Conservation (phyloP, 1,140 invertebrate species). For the Trichonephila clavata region DNA sequence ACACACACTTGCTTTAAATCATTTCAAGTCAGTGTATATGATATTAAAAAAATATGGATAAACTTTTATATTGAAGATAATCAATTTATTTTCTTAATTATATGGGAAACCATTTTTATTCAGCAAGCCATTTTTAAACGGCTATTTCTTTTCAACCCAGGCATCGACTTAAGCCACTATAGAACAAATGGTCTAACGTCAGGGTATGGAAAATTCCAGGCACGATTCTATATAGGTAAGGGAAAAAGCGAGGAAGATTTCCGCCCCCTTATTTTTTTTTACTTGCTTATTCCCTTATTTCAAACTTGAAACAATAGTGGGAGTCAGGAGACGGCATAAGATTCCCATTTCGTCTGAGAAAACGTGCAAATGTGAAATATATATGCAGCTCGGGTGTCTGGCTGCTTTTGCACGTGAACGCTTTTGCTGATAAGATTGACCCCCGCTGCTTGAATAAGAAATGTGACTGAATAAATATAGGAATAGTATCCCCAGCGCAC, state of each 20-base stretch:
- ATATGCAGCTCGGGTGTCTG: constrained; percentile 67
- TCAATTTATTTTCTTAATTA: too few relatives aligned
- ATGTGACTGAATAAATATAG: constrained; percentile 71
- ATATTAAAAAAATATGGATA: too few relatives aligned
- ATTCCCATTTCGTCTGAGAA: constrained; percentile 71
- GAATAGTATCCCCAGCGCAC: constrained; percentile 36
- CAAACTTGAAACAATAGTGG: constrained; percentile 75
- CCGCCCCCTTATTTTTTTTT: constrained; percentile 28
- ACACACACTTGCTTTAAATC: too few relatives aligned
- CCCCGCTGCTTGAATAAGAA: constrained; percentile 74
- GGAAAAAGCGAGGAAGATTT: constrained; percentile 36
- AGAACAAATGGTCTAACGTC: neutral
- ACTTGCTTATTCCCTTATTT: constrained; percentile 59
- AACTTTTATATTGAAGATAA: too few relatives aligned
- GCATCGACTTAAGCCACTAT: neutral
- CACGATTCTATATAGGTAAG: constrained; percentile 66
- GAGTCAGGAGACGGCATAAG: constrained; percentile 54
- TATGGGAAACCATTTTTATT: neutral
- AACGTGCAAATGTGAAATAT: constrained; percentile 75
- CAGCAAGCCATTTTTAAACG: neutral
- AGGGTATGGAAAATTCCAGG: constrained; percentile 59
- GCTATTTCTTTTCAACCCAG: neutral
- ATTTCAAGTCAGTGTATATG: too few relatives aligned
- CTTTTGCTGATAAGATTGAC: constrained; percentile 73
- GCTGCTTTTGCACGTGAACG: constrained; percentile 73